Base-by-base conservation (phyloP, 2,113 vertebrate species). In the Coreoperca whiteheadi region DNA sequence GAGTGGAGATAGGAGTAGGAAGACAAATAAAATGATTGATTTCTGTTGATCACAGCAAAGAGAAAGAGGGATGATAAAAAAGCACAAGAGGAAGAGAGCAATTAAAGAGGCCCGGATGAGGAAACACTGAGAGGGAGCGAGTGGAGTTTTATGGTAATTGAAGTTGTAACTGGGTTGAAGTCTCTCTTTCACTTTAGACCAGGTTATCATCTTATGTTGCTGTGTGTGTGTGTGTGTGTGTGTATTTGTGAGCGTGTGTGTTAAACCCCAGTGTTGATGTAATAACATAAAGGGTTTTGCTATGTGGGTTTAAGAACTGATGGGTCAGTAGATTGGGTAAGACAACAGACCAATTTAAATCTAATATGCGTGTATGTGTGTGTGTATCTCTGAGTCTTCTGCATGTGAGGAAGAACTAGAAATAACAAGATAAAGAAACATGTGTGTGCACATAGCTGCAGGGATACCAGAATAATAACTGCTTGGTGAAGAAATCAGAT, bases 311-410 rank as follows among this genome's bases (percentile, higher is more conserved):
- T 82, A 74, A 81, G 80, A 84, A 90, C 69, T 76, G 87, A 89
- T 91, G 87, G 79, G 30, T 4, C 14, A 80, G 67, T 72, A 76
- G 60, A 89, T 77, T 72, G 81, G 74, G 39, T 60, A 32, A 75
- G 86, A 91, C 88, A 88, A 86, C 78, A 76, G 69, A 71, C 41
- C 46, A 25, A 48, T 85, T 89, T 85, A 89, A 82, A 85, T 83
- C 57, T 7, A 74, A 37, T 46, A 59, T 75, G 50, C 53, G 48
- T 73, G 41, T 72, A 46, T 68, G 23, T 50, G 63, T 63, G 6
- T 37, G 21, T 39, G 8, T 6, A 8, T 56, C 8, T 39, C 5
- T 37, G 8, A n/a, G 14, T 41, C 30, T 39, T 30, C 39, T 50
- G 23, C 57, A 46, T 48, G 28, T 37, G 39, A 70, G 32, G 21